Base-by-base conservation (phyloP, 2,888 invertebrate genomes). In the Maniola hyperantus region DNA sequence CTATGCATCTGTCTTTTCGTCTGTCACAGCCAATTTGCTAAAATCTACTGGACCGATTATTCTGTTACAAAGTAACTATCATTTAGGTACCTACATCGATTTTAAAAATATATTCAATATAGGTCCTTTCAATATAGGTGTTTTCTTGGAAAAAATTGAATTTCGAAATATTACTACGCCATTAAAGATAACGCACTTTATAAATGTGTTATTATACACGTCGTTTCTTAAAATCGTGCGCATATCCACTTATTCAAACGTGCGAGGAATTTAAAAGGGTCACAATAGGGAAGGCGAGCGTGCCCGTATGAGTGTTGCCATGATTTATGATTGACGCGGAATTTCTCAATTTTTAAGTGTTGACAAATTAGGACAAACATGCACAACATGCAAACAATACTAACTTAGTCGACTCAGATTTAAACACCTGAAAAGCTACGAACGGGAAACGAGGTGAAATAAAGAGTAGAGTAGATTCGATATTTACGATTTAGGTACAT, bases 151-250 rank as follows among this genome's bases (percentile, higher is more conserved):
- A n/a, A n/a, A n/a, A n/a, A n/a, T n/a, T n/a, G n/a, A n/a, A 67
- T 65, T 63, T 65, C 65, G 62, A 59, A 65, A 63, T 61, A 15
- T 64, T 55, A 66, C 59, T 68, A 64, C 65, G 48, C 65, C 61
- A 44, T 59, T 39, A 55, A 66, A 51, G 64, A 70, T 72, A 72
- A 83, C 83, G 77, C 76, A 74, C 72, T 77, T 76, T 72, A 70
- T 80, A 80, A 84, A 85, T 79, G 80, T 83, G 80, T 83, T 83
- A 70, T 84, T 82, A 81, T 82, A 83, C 83, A 84, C 83, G 79
- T 83, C 79, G 80, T 82, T 85, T 84, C 83, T 84, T 83, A 84
- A 87, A 87, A 84, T 82, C 84, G 86, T 86, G 84, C 79, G 76
- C 77, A 83, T 88, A 88, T 85, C 84, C 88, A 86, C 87, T 85